Percentiles rank a stretch among this genome's conserved stretches.
phyloP scores from a whole-genome alignment of 1,140 invertebrate species.

The Musca vetustissima region DNA sequence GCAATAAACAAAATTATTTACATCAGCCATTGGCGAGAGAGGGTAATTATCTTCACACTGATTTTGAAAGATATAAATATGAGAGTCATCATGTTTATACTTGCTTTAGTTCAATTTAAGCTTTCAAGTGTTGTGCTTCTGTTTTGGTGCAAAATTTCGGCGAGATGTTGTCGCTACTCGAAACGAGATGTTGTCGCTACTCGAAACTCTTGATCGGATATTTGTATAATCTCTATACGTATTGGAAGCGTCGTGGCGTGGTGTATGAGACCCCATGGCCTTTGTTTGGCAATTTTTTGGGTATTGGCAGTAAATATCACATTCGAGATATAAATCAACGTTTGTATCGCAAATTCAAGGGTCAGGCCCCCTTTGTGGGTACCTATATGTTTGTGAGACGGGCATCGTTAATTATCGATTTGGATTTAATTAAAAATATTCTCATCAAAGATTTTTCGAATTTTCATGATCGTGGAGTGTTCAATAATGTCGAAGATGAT shows the following conservation, averaged over 20 bases:
- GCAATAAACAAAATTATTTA: too few species aligned
- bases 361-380: constrained; percentile 36
- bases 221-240: constrained; percentile 5
- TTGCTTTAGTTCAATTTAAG: too few species aligned
- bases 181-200: too few species aligned
- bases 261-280: constrained; percentile 25
- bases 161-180: too few species aligned
- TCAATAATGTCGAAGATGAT: constrained; percentile 57
- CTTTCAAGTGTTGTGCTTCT: too few species aligned
- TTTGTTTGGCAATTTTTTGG: constrained; percentile 27
- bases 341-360: constrained; percentile 39
- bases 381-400: constrained; percentile 40
- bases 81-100: too few species aligned
- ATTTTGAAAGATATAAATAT: too few species aligned
- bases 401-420: constrained; percentile 52
- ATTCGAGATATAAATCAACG: constrained; percentile 37
- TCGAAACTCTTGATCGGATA: neutral
- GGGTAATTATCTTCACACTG: too few species aligned
- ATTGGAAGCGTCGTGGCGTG: constrained; percentile 31
- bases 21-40: too few species aligned
- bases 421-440: too few species aligned
- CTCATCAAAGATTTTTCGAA: constrained; percentile 62
- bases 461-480: constrained; percentile 58
- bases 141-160: too few species aligned
- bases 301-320: neutral